Evolutionary conservation across 2,113 vertebrate species (phyloP).

Genomic region (Sceloporus tristichus): DNA sequence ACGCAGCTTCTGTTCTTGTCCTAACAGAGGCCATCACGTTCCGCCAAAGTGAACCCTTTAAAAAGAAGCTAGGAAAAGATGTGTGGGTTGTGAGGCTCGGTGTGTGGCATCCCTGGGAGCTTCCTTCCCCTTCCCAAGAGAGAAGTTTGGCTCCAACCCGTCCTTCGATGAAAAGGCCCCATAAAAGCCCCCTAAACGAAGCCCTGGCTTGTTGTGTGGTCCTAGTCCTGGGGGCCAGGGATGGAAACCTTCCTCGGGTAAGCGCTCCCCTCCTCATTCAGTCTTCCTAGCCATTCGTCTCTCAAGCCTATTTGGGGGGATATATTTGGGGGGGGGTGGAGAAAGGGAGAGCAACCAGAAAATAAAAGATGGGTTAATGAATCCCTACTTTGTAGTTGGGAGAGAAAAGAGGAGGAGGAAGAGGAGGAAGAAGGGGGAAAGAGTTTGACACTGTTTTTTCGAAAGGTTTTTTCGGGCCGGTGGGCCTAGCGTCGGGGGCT

Average conservation of each 20-base stretch:
- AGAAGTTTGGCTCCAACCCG: conserved; percentile 80
- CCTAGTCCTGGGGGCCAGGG: conserved; percentile 70
- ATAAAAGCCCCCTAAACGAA: conserved; percentile 76
- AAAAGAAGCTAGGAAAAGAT: conserved; percentile 20
- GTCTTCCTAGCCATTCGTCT: conserved; percentile 62
- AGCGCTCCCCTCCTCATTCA: conserved; percentile 67
- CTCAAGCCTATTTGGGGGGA: conserved; percentile 63
- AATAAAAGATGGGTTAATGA: not conserved
- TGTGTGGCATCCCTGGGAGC: conserved; percentile 82
- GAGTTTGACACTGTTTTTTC: conserved; percentile 52
- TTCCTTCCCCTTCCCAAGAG: conserved; percentile 82
- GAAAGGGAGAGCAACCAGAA: conserved; percentile 55
- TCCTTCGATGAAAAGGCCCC: conserved; percentile 75
- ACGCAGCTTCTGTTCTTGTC: no score
- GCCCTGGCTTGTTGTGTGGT: conserved; percentile 84
- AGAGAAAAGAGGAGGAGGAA: conserved; percentile 64
- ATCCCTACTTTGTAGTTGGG: conserved; percentile 13
- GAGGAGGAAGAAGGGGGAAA: conserved; percentile 54
- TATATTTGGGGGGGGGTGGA: conserved; percentile 61
- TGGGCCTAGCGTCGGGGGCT: conserved; percentile 60
- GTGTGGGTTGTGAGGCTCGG: conserved; percentile 61
- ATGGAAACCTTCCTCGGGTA: conserved; percentile 71
- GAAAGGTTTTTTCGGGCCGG: conserved; percentile 60
- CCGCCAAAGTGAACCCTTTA: no score
- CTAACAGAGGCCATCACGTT: no score